Base-by-base conservation (phyloP, 2,888 invertebrate genomes). In the Bombylius major region DNA sequence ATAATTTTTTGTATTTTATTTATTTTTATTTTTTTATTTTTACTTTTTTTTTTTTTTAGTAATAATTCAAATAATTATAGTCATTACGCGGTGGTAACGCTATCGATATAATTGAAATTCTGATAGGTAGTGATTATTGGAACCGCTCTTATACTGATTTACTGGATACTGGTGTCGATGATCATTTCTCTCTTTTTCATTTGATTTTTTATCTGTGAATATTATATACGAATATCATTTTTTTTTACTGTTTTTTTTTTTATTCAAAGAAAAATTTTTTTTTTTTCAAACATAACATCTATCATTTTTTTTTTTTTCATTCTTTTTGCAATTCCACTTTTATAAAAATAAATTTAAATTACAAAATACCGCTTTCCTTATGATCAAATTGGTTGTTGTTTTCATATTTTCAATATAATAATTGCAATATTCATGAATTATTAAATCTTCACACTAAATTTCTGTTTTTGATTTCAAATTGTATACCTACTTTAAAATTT, bases 41-140 rank as follows among this genome's bases (percentile, higher is more conserved):
- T 42, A 5, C 1, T 45, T 31, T 44, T 59, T 51, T 47, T 62
- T 62, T 61, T 62, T 63, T 70, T 56, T 55, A 71, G 71, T 72
- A 72, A 72, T 72, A 72, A 73, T 71, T 73, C 72, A 73, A 70
- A 72, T 72, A 72, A 72, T 72, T 72, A 72, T 71, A 73, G 72
- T 72, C 72, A 72, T 72, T 73, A 73, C 72, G 73, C 70, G 71
- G 71, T 70, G 72, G 72, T 72, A 72, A 72, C 72, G 73, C 73
- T 72, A 72, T 66, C 71, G 71, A 72, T 72, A 72, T 72, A 72
- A 72, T 72, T 72, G 72, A 72, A 72, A 72, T 71, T 71, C 72
- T 72, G 72, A 72, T 72, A 72, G 72, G 72, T 71, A 68, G 70
- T 72, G 70, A 72, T 72, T 72, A 69, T 68, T 57, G 44, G 57